Conservation (phyloP, 2,888 invertebrate genomes). For the Chirona hameri region DNA sequence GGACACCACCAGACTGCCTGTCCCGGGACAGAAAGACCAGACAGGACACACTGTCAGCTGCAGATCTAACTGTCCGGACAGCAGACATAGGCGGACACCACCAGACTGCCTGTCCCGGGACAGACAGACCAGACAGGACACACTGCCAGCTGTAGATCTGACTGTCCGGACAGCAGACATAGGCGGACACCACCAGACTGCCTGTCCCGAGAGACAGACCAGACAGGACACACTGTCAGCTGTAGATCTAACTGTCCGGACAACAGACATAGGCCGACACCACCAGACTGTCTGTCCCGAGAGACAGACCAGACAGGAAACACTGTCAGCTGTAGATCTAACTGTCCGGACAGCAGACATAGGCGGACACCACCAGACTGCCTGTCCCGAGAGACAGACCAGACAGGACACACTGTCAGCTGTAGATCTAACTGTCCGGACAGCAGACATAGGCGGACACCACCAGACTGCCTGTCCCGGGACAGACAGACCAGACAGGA, state of each 20-base stretch:
- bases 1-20: slow-evolving; percentile 66
- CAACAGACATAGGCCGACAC: slow-evolving; percentile 96
- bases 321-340: too few species aligned
- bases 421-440: slow-evolving; percentile 58
- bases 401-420: neutral
- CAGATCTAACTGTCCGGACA: slow-evolving; percentile 67
- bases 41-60: neutral
- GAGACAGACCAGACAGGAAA: too few species aligned
- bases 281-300: slow-evolving; percentile 51
- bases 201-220: neutral
- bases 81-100: slow-evolving; percentile 93
- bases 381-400: neutral
- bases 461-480: slow-evolving; percentile 51
- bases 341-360: slow-evolving; percentile 92
- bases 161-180: slow-evolving; percentile 91
- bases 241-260: slow-evolving; percentile 58
- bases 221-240: neutral
- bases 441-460: slow-evolving; percentile 96
- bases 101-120: slow-evolving; percentile 46
- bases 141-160: too few species aligned
- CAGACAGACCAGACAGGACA: too few species aligned
- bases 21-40: neutral
- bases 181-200: slow-evolving; percentile 77
- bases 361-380: slow-evolving; percentile 77
- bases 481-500: too few species aligned